These are phyloP conservation scores for Microplitis manilae DNA, from an alignment of 2,888 invertebrate genomes.

Conservation along the genomic window DNA sequence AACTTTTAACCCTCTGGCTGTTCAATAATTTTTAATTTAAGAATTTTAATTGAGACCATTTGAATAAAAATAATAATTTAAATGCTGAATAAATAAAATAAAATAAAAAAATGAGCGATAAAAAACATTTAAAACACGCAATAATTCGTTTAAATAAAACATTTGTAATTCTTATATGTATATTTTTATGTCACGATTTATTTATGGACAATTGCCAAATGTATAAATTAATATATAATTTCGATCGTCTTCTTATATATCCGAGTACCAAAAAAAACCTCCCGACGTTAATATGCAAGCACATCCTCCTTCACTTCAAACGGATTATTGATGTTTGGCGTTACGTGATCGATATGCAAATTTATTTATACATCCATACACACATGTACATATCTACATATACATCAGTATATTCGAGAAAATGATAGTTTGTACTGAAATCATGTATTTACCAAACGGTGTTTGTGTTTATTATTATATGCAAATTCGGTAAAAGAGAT, in stretches of 20 bases:
- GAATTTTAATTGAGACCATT: no score
- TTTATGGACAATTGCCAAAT: neutral
- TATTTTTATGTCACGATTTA: neutral
- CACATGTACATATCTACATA: neutral
- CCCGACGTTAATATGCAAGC: neutral
- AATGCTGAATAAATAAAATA: no score
- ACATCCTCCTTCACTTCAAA: constrained; percentile 1
- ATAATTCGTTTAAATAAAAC: neutral
- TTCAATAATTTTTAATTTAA: no score
- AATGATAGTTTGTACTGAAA: neutral
- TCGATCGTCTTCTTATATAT: neutral
- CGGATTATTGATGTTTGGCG: neutral
- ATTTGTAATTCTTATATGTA: neutral
- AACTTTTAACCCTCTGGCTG: no score
- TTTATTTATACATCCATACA: neutral
- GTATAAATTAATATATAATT: neutral
- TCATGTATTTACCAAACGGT: neutral
- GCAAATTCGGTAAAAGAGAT: neutral
- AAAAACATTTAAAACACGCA: no score
- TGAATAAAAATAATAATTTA: no score
- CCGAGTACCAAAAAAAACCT: neutral
- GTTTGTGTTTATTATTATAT: constrained; percentile 1
- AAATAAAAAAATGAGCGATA: no score
- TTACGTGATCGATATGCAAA: neutral
- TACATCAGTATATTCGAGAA: neutral